These are phyloP conservation scores for Agrotis segetum DNA, from an alignment of 2,888 invertebrate species.

Conservation along the genomic window DNA sequence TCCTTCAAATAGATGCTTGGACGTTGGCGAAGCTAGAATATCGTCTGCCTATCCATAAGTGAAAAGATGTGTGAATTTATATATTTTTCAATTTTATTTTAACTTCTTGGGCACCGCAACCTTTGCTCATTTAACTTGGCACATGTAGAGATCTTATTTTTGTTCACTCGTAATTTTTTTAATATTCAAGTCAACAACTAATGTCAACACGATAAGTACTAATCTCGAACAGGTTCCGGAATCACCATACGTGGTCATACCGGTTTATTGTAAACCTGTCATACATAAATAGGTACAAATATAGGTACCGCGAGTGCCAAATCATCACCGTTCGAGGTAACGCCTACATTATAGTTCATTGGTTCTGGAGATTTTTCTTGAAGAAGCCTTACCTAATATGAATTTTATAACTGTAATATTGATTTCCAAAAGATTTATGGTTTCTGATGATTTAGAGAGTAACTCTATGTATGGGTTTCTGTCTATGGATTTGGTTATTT, in stretches of 20 bases:
- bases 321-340: conserved; percentile 45
- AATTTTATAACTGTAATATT: conserved; percentile 30
- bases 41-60: too few species aligned
- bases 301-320: conserved; percentile 11
- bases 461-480: background rate
- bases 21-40: too few species aligned
- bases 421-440: conserved; percentile 22
- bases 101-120: background rate
- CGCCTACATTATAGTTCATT: conserved; percentile 27
- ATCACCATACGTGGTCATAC: conserved; percentile 26
- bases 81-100: too few species aligned
- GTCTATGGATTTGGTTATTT: background rate
- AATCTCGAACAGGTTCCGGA: conserved; percentile 40
- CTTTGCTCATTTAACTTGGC: background rate
- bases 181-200: conserved; percentile 14
- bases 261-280: background rate
- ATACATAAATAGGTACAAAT: background rate
- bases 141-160: too few species aligned
- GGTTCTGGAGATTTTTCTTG: background rate
- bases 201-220: conserved; percentile 11
- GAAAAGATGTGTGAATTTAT: too few species aligned
- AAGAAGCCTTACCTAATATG: conserved; percentile 3
- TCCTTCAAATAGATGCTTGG: too few species aligned
- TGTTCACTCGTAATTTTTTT: background rate
- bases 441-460: background rate